These are phyloP conservation scores for Harpagoxenus sublaevis DNA, from an alignment of 2,888 invertebrate genomes.

Conservation along the genomic window DNA sequence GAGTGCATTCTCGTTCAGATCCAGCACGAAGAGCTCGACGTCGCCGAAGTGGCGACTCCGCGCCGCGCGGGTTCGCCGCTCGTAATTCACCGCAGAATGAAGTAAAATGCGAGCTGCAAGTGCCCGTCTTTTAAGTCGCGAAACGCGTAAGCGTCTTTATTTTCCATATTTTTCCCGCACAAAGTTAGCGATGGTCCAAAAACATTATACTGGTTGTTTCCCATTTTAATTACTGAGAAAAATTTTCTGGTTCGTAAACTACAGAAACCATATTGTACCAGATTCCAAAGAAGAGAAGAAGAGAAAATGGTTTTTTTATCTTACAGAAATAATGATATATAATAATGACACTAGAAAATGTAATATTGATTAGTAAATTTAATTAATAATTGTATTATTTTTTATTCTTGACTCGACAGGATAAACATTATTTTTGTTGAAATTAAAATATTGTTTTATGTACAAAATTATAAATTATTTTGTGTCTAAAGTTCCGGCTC, in stretches of 20 bases:
- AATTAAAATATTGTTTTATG: neutral
- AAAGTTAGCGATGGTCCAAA: neutral
- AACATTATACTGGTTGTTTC: neutral
- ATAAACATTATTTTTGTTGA: neutral
- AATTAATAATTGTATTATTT: neutral
- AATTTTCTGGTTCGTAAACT: too few relatives aligned
- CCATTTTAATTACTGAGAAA: neutral
- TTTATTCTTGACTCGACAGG: neutral
- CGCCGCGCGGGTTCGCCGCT: conserved; percentile 14
- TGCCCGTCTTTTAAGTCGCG: neutral
- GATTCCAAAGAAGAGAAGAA: neutral
- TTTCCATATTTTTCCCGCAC: neutral
- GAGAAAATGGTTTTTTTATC: neutral
- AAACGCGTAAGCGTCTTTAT: neutral
- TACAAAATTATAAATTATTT: neutral
- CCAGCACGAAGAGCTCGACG: neutral
- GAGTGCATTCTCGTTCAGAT: conserved; percentile 1
- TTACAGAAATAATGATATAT: neutral
- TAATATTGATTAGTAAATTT: conserved; percentile 1
- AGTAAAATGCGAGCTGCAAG: conserved; percentile 21
- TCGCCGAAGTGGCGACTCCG: conserved; percentile 13
- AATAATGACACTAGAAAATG: neutral
- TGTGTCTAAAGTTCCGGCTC: too few relatives aligned
- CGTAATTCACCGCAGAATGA: conserved; percentile 38
- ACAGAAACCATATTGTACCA: neutral